Evolutionary conservation across 1,140 invertebrate species (phyloP).

Genomic region (Panulirus ornatus): DNA sequence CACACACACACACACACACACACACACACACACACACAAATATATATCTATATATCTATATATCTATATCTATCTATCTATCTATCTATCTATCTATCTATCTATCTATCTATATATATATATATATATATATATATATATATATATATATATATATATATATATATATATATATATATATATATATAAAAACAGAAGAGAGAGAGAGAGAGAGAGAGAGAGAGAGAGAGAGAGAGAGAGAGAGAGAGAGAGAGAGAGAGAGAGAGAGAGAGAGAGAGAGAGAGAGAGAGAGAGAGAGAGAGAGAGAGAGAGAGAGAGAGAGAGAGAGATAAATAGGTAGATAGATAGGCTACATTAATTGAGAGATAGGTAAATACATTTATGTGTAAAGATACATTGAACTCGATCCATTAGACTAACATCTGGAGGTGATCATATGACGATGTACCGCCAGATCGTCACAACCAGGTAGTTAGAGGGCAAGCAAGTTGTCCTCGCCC

Average conservation of each 20-base stretch:
- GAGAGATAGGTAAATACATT: neutral
- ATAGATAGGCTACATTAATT: constrained; percentile 1
- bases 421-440: neutral
- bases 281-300: neutral
- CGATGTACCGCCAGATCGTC: neutral
- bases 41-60: no score
- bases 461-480: neutral
- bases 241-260: neutral
- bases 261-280: neutral
- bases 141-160: constrained; percentile 14
- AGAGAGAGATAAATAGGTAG: neutral
- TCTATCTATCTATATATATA: no score
- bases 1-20: no score
- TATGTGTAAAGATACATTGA: neutral
- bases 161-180: constrained; percentile 14
- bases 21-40: no score
- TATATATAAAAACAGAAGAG: neutral
- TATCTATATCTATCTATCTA: no score
- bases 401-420: neutral
- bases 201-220: no score
- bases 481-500: neutral
- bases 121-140: constrained; percentile 14
- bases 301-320: neutral
- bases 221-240: neutral
- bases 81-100: no score